A percentile compares a stretch with the other conserved stretches of the same genome.
phyloP scores from a whole-genome alignment of 2,113 vertebrate genomes.

The Sterrhoptilus dennistouni region DNA sequence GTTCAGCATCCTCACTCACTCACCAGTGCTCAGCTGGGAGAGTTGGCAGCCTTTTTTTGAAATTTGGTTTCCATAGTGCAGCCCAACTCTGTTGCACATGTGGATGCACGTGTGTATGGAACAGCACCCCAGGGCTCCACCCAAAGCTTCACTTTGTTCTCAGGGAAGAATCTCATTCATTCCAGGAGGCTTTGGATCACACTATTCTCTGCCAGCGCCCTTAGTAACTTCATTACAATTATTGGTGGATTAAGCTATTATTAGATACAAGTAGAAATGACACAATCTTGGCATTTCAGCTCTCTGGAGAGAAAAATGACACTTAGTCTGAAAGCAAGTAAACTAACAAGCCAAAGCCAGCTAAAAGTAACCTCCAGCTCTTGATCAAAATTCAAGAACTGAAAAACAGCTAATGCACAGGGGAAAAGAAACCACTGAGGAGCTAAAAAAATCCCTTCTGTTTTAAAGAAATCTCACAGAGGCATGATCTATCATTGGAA shows the following conservation, averaged over 20 bases:
- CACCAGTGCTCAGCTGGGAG: not conserved
- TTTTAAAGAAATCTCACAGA: not conserved
- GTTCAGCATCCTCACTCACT: not conserved
- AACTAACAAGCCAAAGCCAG: not conserved
- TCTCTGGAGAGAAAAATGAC: not conserved
- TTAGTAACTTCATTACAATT: not conserved
- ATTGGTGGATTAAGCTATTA: not conserved
- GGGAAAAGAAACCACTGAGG: not conserved
- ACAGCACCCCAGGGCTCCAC: not conserved
- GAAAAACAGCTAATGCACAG: not conserved
- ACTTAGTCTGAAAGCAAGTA: not conserved
- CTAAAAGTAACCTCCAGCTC: not conserved
- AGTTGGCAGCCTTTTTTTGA: not conserved
- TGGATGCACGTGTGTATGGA: accelerated
- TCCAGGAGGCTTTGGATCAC: not conserved
- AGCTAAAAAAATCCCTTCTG: not conserved
- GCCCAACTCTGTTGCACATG: not conserved
- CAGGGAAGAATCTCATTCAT: not conserved
- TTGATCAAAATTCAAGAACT: conserved; percentile 3
- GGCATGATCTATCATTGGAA: not conserved
- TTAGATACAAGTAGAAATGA: not conserved
- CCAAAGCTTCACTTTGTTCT: not conserved
- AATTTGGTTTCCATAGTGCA: not conserved
- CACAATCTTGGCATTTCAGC: not conserved
- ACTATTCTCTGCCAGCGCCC: not conserved